Percentiles rank a stretch among this genome's conserved stretches.
Conservation (phyloP, 2,113 vertebrate genomes). For the Rhipidura dahli region DNA sequence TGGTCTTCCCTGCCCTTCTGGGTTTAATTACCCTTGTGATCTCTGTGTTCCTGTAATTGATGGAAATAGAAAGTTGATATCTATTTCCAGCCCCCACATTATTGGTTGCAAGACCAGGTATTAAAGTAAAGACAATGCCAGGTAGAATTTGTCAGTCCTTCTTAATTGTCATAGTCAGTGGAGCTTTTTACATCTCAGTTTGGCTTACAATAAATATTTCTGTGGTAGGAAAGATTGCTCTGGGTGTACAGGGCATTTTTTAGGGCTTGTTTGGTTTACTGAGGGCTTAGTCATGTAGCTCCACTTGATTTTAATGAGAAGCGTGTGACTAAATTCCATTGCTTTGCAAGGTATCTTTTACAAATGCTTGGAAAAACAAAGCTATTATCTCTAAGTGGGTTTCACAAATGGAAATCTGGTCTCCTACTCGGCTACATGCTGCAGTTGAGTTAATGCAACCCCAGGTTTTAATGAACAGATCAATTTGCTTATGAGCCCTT, state of each 20-base stretch:
- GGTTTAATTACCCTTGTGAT: background rate
- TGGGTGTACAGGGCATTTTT: background rate
- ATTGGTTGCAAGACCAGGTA: background rate
- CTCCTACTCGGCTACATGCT: background rate
- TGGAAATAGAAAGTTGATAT: background rate
- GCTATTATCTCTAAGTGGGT: slow-evolving; percentile 22
- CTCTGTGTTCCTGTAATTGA: background rate
- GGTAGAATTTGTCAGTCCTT: background rate
- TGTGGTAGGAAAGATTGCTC: background rate
- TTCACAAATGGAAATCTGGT: slow-evolving; percentile 1
- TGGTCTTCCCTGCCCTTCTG: background rate
- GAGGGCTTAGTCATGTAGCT: slow-evolving; percentile 70
- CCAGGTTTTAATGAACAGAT: background rate
- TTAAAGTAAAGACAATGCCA: background rate
- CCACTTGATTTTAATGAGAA: slow-evolving; percentile 27
- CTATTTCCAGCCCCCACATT: background rate
- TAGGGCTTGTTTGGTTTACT: background rate
- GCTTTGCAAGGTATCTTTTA: slow-evolving; percentile 10
- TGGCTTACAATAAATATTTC: background rate
- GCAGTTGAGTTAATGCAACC: background rate
- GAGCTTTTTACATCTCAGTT: background rate
- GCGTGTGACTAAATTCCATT: background rate
- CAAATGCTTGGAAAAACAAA: slow-evolving; percentile 41
- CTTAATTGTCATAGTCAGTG: background rate
- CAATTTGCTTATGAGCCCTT: background rate